phyloP scores from a whole-genome alignment of 2,797 vertebrate species.

The Syngnathus rostellatus region DNA sequence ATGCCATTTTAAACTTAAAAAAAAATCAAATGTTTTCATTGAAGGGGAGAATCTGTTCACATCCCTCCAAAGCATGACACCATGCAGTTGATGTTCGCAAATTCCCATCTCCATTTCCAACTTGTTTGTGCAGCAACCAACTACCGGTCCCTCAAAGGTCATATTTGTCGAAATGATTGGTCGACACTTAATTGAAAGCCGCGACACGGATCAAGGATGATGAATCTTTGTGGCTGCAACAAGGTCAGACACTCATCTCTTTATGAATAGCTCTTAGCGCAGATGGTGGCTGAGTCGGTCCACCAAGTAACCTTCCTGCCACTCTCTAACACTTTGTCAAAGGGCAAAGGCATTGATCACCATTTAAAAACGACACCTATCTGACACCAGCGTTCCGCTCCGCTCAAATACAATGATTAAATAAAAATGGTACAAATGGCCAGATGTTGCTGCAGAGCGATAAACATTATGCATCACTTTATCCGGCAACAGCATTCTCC shows the following conservation, averaged over 20 bases:
- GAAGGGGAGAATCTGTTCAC: too few relatives aligned
- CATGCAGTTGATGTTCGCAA: neutral
- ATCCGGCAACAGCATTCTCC: slow-evolving; percentile 47
- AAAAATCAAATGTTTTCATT: too few relatives aligned
- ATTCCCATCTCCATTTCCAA: neutral
- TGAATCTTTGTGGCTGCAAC: neutral
- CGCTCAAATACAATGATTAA: slow-evolving; percentile 50
- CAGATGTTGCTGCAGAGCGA: slow-evolving; percentile 47
- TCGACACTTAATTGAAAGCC: neutral
- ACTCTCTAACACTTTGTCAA: slow-evolving; percentile 1
- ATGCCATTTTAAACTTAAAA: too few relatives aligned
- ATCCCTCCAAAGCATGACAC: too few relatives aligned
- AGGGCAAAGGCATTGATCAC: neutral
- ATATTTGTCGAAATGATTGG: neutral
- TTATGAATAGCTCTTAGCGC: neutral
- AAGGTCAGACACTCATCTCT: neutral
- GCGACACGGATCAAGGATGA: neutral
- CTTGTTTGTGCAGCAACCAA: neutral
- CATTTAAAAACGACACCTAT: slow-evolving; percentile 31
- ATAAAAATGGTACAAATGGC: slow-evolving; percentile 56
- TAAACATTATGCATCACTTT: slow-evolving; percentile 56
- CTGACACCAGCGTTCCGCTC: slow-evolving; percentile 33
- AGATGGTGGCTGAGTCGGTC: neutral
- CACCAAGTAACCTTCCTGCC: neutral
- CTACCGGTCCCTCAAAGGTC: neutral